These are phyloP conservation scores for Oxyruncus cristatus DNA, from an alignment of 2,113 vertebrate genomes.

Conservation along the genomic window DNA sequence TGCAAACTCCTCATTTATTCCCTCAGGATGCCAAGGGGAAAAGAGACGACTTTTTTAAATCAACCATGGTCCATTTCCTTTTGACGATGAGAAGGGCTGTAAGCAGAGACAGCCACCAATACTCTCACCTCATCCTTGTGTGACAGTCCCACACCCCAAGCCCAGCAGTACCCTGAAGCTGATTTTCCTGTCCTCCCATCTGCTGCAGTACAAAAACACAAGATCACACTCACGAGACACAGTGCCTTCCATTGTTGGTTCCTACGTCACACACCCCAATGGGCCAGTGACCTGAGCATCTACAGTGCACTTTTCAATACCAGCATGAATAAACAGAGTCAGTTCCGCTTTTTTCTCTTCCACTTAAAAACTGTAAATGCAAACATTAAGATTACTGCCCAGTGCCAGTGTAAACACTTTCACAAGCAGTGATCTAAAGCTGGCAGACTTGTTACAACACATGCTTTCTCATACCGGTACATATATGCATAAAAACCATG, in stretches of 20 bases:
- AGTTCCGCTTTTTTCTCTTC: neutral
- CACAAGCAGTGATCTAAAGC: neutral
- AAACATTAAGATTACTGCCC: neutral
- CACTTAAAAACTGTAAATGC: neutral
- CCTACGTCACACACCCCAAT: accelerated
- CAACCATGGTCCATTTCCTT: accelerated
- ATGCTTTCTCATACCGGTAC: neutral
- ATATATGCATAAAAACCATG: accelerated
- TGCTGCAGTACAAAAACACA: neutral
- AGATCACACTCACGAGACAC: neutral
- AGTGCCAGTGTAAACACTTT: neutral
- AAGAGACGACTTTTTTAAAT: neutral
- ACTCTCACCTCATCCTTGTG: neutral
- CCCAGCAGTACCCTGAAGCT: neutral
- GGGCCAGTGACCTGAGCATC: neutral
- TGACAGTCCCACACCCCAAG: neutral
- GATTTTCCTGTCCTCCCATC: neutral
- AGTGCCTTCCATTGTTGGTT: neutral
- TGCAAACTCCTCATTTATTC: neutral
- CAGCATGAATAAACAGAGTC: neutral
- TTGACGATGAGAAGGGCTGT: accelerated
- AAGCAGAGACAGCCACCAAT: neutral
- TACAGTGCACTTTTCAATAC: neutral
- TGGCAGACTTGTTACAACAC: neutral
- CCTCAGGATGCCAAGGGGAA: neutral